Percentiles rank a stretch among this genome's conserved stretches.
Conservation (phyloP, 2,888 invertebrate genomes). For the Serrognathus titanus region DNA sequence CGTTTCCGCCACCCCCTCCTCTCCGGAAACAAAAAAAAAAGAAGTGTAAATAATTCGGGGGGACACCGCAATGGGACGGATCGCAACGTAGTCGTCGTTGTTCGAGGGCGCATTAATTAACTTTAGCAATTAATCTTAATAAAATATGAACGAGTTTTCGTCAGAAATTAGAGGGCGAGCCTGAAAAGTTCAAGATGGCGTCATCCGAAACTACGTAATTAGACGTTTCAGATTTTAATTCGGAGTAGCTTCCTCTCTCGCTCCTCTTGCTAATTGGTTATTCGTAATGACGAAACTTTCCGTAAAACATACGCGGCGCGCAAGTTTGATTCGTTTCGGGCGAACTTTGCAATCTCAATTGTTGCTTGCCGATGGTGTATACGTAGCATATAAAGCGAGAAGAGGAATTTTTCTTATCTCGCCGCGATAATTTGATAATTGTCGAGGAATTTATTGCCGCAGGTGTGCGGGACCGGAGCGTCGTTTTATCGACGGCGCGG, state of each 20-base stretch:
- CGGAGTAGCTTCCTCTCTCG: conserved; percentile 37
- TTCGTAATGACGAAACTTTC: conserved; percentile 26
- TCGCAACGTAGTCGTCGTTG: background rate
- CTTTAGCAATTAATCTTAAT: conserved; percentile 11
- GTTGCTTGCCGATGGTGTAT: too few species aligned
- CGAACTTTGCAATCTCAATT: too few species aligned
- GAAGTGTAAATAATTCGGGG: too few species aligned
- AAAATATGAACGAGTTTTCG: conserved; percentile 12
- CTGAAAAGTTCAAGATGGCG: conserved; percentile 42
- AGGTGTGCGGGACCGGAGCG: too few species aligned
- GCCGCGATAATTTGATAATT: too few species aligned
- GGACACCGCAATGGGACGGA: too few species aligned
- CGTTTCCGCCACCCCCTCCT: background rate
- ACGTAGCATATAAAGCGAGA: too few species aligned
- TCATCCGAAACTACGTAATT: conserved; percentile 41
- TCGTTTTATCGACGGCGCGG: too few species aligned
- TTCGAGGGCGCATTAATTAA: conserved; percentile 6
- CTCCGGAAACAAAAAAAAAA: too few species aligned
- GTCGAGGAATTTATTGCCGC: too few species aligned
- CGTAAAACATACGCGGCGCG: background rate
- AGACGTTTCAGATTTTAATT: conserved; percentile 44
- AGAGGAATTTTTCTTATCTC: too few species aligned
- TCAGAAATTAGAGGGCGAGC: background rate
- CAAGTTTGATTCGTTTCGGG: conserved; percentile 22
- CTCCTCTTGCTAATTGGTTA: conserved; percentile 26